Conservation (phyloP, 2,888 invertebrate genomes). For the Heteromyza rotundicornis region DNA sequence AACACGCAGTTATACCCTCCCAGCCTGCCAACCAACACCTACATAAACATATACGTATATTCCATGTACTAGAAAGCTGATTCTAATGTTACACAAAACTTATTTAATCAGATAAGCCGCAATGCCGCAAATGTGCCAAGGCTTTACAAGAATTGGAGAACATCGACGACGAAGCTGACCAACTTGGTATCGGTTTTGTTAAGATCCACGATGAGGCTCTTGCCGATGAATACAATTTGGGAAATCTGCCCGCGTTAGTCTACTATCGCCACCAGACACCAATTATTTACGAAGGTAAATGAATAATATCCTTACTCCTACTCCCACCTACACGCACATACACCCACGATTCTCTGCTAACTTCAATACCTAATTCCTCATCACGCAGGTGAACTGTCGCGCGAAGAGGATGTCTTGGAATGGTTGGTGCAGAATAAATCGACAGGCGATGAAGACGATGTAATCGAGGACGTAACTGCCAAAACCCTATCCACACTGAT, state of each 20-base stretch:
- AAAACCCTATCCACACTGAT: constrained; percentile 88
- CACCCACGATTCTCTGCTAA: constrained; percentile 18
- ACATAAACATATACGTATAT: too few species aligned
- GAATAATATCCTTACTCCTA: background rate
- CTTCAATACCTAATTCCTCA: background rate
- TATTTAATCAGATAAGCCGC: constrained; percentile 77
- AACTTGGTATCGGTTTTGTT: constrained; percentile 91
- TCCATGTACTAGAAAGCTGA: too few species aligned
- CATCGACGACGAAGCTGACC: constrained; percentile 94
- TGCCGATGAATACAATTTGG: constrained; percentile 92
- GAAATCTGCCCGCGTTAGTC: constrained; percentile 84
- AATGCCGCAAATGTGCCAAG: constrained; percentile 90
- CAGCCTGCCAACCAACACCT: too few species aligned
- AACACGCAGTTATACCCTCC: too few species aligned
- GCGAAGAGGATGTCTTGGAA: constrained; percentile 90
- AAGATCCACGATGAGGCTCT: constrained; percentile 91
- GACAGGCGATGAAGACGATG: constrained; percentile 91
- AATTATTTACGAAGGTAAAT: constrained; percentile 87
- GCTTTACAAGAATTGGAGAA: constrained; percentile 90
- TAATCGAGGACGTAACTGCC: constrained; percentile 92
- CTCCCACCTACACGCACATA: constrained; percentile 13
- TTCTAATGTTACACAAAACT: background rate
- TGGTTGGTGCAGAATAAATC: constrained; percentile 94
- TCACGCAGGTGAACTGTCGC: constrained; percentile 78
- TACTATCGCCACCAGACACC: constrained; percentile 95